Percentiles rank a stretch among this genome's conserved stretches.
Evolutionary conservation across 1,140 invertebrate species (phyloP).

Genomic region (Drosophila triauraria): DNA sequence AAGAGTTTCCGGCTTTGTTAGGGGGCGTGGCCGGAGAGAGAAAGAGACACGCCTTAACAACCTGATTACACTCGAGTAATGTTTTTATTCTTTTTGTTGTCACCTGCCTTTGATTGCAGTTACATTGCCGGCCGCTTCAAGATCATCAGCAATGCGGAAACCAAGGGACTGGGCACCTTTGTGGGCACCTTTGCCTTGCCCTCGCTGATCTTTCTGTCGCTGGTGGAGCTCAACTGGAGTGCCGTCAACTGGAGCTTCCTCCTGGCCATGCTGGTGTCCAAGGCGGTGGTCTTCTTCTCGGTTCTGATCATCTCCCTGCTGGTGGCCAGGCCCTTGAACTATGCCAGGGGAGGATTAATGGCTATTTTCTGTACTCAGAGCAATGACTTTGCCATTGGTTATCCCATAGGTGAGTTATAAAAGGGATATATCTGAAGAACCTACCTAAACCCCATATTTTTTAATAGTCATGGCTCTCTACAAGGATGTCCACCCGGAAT

Average conservation of each 20-base stretch:
- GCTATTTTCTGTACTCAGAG: slow-evolving; percentile 98
- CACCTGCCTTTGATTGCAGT: slow-evolving; percentile 86
- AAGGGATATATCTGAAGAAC: background rate
- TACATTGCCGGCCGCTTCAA: slow-evolving; percentile 95
- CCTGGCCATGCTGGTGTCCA: slow-evolving; percentile 93
- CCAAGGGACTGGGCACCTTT: slow-evolving; percentile 96
- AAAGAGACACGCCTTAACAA: slow-evolving; percentile 34
- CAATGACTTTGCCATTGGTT: slow-evolving; percentile 99
- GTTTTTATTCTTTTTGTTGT: slow-evolving; percentile 10
- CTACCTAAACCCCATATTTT: background rate
- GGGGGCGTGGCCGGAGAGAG: slow-evolving; percentile 23
- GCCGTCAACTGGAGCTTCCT: slow-evolving; percentile 96
- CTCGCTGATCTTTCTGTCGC: slow-evolving; percentile 95
- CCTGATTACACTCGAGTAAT: slow-evolving; percentile 30
- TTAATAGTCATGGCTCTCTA: slow-evolving; percentile 90
- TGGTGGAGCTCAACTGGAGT: slow-evolving; percentile 94
- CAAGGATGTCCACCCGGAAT: slow-evolving; percentile 93
- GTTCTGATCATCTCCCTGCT: slow-evolving; percentile 93
- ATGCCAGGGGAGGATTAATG: slow-evolving; percentile 94
- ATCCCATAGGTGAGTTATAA: slow-evolving; percentile 94
- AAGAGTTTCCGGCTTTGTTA: slow-evolving; percentile 46
- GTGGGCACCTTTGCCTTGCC: slow-evolving; percentile 97
- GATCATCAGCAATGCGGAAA: slow-evolving; percentile 93
- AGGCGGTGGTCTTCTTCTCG: slow-evolving; percentile 93
- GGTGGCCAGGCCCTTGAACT: slow-evolving; percentile 91